Conservation (phyloP, 2,888 invertebrate species). For the Coelinius sp. region DNA sequence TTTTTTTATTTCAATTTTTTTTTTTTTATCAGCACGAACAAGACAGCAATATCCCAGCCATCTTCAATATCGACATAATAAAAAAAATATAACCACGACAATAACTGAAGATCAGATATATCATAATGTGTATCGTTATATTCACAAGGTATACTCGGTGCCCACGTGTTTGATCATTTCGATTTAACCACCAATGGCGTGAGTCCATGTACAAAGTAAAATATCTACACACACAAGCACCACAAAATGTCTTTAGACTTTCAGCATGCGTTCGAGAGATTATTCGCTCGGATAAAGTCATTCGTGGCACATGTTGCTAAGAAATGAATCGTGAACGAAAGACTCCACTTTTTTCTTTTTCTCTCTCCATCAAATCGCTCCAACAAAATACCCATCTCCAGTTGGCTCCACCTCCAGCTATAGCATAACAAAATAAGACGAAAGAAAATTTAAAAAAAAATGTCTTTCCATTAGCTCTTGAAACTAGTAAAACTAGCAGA, state of each 20-base stretch:
- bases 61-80: not conserved
- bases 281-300: slow-evolving; percentile 52
- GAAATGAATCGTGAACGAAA: slow-evolving; percentile 43
- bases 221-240: not conserved
- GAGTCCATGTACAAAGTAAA: slow-evolving; percentile 8
- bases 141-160: not conserved
- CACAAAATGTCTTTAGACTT: slow-evolving; percentile 28
- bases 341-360: slow-evolving; percentile 26
- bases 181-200: slow-evolving; percentile 16
- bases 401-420: not conserved
- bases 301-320: slow-evolving; percentile 49
- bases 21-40: no score
- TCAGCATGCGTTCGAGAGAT: slow-evolving; percentile 54
- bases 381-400: slow-evolving; percentile 12
- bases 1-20: no score
- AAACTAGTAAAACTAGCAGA: slow-evolving; percentile 4
- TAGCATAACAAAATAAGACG: not conserved
- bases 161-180: slow-evolving; percentile 3
- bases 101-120: not conserved
- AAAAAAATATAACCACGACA: not conserved
- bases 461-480: not conserved
- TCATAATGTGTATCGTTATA: not conserved
- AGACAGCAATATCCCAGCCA: not conserved
- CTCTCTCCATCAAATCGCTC: slow-evolving; percentile 32
- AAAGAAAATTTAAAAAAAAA: slow-evolving; percentile 11